These are phyloP conservation scores for Sphenopsis melanotis DNA, from an alignment of 2,797 vertebrate genomes.

Conservation along the genomic window DNA sequence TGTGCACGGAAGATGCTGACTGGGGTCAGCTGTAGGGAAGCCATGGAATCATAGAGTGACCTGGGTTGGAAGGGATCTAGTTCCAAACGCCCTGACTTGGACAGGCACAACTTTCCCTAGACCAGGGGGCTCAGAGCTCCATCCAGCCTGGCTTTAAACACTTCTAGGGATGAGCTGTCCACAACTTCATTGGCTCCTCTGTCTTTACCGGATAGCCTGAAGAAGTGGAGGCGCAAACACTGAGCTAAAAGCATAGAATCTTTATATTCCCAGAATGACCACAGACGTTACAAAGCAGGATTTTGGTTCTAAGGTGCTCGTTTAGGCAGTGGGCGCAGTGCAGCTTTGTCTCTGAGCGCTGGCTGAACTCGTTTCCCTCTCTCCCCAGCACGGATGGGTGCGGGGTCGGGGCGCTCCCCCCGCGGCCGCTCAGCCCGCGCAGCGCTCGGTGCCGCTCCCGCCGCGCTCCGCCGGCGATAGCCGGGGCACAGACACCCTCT, in stretches of 20 bases:
- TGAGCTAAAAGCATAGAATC: not conserved
- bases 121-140: not conserved
- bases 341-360: not conserved
- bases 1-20: not conserved
- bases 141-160: not conserved
- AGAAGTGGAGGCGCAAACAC: not conserved
- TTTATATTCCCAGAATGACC: not conserved
- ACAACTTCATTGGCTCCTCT: not conserved
- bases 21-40: not conserved
- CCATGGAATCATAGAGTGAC: not conserved
- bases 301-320: not conserved
- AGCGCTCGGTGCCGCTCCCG: slow-evolving; percentile 1
- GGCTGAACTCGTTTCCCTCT: not conserved
- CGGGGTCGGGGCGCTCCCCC: slow-evolving; percentile 46
- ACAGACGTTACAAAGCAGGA: not conserved
- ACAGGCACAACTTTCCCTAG: not conserved
- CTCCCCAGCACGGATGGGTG: not conserved
- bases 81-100: not conserved
- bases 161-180: no score
- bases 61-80: not conserved
- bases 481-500: slow-evolving; percentile 54
- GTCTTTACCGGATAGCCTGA: not conserved
- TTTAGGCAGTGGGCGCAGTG: not conserved
- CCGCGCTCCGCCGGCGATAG: slow-evolving; percentile 53
- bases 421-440: slow-evolving; percentile 44